Conservation (phyloP, 2,113 vertebrate species). For the Elanus axillaris region DNA sequence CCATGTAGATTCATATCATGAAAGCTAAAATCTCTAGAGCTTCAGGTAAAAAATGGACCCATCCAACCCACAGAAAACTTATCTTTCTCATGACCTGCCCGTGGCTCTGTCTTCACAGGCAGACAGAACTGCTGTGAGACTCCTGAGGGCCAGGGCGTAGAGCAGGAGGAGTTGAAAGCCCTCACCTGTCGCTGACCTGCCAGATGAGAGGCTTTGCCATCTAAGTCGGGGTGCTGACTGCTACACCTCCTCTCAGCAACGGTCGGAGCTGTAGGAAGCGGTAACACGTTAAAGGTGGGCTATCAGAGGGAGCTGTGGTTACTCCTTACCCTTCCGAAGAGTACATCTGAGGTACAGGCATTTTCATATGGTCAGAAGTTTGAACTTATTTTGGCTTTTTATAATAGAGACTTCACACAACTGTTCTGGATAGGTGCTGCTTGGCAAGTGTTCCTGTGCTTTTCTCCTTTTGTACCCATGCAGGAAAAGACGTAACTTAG, state of each 20-base stretch:
- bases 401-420: background rate
- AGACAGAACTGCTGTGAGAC: background rate
- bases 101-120: background rate
- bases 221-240: background rate
- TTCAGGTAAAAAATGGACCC: background rate
- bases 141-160: accelerated
- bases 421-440: background rate
- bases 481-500: background rate
- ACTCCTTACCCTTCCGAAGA: background rate
- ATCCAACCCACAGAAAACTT: background rate
- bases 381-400: background rate
- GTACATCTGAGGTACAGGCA: background rate
- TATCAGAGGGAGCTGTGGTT: background rate
- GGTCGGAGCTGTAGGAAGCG: background rate
- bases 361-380: background rate
- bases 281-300: background rate
- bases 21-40: background rate
- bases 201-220: background rate
- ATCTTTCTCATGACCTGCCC: background rate
- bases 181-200: background rate
- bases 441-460: background rate
- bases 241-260: background rate
- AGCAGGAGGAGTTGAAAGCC: background rate
- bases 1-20: background rate
- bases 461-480: background rate